Conservation (phyloP, 2,113 vertebrate genomes). For the Sminthopsis crassicaudata region DNA sequence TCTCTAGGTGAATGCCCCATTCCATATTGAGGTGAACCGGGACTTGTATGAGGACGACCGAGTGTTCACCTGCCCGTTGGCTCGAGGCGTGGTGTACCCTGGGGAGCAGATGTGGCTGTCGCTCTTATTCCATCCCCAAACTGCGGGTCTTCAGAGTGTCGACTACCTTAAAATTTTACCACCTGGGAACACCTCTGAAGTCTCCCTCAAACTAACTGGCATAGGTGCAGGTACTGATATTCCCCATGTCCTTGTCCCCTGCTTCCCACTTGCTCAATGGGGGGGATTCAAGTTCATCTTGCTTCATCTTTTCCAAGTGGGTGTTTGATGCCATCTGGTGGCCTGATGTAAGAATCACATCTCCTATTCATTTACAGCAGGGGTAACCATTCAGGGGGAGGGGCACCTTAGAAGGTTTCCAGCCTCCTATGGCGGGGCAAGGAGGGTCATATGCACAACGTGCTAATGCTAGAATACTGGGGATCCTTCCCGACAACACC, state of each 20-base stretch:
- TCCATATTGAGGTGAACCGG: slow-evolving; percentile 82
- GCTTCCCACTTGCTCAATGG: not conserved
- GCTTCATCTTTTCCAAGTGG: slow-evolving; percentile 25
- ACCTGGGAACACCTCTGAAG: slow-evolving; percentile 82
- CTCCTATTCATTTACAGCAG: not conserved
- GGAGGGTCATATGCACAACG: not conserved
- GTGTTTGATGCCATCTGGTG: slow-evolving; percentile 33
- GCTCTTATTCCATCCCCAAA: slow-evolving; percentile 87
- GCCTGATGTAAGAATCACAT: not conserved
- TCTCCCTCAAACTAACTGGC: slow-evolving; percentile 89
- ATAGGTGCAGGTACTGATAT: slow-evolving; percentile 87
- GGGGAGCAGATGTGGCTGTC: slow-evolving; percentile 80
- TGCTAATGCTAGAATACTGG: not conserved
- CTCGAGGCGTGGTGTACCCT: slow-evolving; percentile 80
- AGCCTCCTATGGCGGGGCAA: not conserved
- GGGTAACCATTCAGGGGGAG: not conserved
- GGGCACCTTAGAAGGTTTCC: not conserved
- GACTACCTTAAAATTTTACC: slow-evolving; percentile 89
- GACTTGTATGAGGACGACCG: slow-evolving; percentile 75
- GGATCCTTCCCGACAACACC: not conserved
- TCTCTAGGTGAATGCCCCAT: slow-evolving; percentile 88
- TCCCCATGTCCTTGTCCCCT: not conserved
- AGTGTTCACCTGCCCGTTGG: slow-evolving; percentile 86
- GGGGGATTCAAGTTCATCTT: not conserved
- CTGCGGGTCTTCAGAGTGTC: slow-evolving; percentile 85